Base-by-base conservation (phyloP, 1,140 invertebrate species). In the Diprion similis region DNA sequence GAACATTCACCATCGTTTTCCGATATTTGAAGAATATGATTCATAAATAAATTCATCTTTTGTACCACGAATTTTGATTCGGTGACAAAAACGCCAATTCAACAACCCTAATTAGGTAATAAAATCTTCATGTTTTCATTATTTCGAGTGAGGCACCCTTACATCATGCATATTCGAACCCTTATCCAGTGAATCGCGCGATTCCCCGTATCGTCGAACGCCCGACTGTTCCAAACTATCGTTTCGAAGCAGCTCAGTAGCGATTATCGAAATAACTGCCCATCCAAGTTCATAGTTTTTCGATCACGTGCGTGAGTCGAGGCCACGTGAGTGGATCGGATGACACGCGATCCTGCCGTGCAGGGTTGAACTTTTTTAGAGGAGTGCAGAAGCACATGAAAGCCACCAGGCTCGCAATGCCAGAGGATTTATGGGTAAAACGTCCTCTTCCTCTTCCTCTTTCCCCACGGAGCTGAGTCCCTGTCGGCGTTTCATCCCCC, bases 341-440 rank as follows among this genome's bases (percentile, higher is more conserved):
- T 70, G 69, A 70, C 69, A 70, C 69, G 69, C 69, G n/a, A 70
- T 47, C 11, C 51, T 59, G 13, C 46, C 46, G 69, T 70, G 24
- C 69, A 8, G 46, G 10, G 51, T 59, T 13, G 69, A 45, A 70
- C 69, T 70, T 70, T 70, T 59, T 47, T 47, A 37, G 46, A 70
- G 18, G 19, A 45, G 69, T 37, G 15, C 19, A 15, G 8, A 48
- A 59, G 51, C 51, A 70, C 69, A 70, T 48, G 69, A 70, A 70
- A 47, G 37, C 69, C 69, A 70, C 19, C 18, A 37, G 19, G 69
- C 69, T 46, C 17, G 69, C 18, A 68, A 68, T 68, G 37, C 66
- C 37, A 3, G 13, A 68, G 66, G 66, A 68, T 68, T 68, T 68
- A 11, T 70, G 19, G 46, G 46, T 13, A 19, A 48, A 70, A 70